Base-by-base conservation (phyloP, 2,888 invertebrate species). In the Timema cristinae region DNA sequence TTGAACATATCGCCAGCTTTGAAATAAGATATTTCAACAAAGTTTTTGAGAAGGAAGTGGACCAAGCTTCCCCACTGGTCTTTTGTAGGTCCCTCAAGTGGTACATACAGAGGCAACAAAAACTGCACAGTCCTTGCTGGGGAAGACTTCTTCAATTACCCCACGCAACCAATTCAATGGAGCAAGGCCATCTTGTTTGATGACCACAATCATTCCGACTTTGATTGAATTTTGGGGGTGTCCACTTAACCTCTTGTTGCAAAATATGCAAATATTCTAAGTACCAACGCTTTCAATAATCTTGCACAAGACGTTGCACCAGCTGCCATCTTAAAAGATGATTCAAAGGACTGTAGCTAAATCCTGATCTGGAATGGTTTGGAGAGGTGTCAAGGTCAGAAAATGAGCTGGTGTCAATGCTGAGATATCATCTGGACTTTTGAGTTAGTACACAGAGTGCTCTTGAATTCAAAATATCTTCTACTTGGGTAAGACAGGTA, bases 381-480 rank as follows among this genome's bases (percentile, higher is more conserved):
- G 74, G 0, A 78, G 68, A 50, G 77, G 71, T 63, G 67, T 69
- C 16, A 78, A 78, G 59, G 78, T 77, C 0, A 80, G 74, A 70
- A 79, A 79, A 69, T 79, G 79, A 0, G 76, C 77, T 54, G 79
- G 79, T 2, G 79, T 78, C 0, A 80, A 72, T 0, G 75, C 56
- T 52, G 61, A 9, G 2, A 75, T 56, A 59, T 78, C 78, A 15
- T 70, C 56, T 11, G 76, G 75, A 66, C 76, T 76, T 76, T 51
- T 76, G 73, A 68, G 75, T 74, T 10, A 75, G 73, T 0, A 73
- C 68, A 67, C 75, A 74, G 6, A 80, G 54, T 11, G 80, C 79
- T 9, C 80, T 71, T 2, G 79, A 79, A 69, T 81, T 80, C 0
- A 80, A 68, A n/a, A 78, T 75, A 0, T 78, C 77, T 74, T 80